phyloP scores from a whole-genome alignment of 2,113 vertebrate species.

The Hystrix cristata region DNA sequence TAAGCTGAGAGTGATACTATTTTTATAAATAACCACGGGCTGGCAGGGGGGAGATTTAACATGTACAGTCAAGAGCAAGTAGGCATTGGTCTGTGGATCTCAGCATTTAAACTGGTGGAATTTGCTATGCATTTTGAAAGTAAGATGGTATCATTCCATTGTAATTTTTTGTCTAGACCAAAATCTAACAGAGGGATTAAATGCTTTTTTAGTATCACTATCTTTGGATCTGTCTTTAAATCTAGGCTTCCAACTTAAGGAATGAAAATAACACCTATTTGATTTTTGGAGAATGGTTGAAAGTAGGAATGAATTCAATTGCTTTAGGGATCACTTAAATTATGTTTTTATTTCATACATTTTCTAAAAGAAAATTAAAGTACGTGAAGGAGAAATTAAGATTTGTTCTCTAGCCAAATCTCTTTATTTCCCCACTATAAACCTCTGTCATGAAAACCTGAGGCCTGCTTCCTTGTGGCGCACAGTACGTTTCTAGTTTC shows the following conservation, averaged over 20 bases:
- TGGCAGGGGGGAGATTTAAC: not conserved
- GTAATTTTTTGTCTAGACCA: not conserved
- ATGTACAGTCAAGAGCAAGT: not conserved
- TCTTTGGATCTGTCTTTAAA: not conserved
- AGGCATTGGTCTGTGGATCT: not conserved
- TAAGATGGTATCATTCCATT: not conserved
- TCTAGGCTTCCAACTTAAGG: not conserved
- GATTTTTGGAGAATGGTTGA: not conserved
- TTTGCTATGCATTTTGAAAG: slow-evolving; percentile 12
- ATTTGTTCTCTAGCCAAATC: slow-evolving; percentile 57
- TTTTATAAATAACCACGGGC: not conserved
- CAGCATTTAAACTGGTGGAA: not conserved
- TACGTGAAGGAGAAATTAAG: not conserved
- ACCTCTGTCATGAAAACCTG: slow-evolving; percentile 55
- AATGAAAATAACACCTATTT: not conserved
- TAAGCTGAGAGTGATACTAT: not conserved
- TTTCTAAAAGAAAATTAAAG: slow-evolving; percentile 13
- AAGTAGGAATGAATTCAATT: not conserved
- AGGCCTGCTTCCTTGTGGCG: slow-evolving; percentile 38
- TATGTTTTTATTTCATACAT: not conserved
- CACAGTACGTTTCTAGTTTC: not conserved
- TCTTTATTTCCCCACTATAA: slow-evolving; percentile 52
- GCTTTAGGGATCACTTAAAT: not conserved
- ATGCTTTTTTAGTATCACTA: not conserved
- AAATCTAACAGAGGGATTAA: not conserved